A percentile compares a stretch with the other conserved stretches of the same genome.
Conservation (phyloP, 2,888 invertebrate species). For the Athetis lepigone region DNA sequence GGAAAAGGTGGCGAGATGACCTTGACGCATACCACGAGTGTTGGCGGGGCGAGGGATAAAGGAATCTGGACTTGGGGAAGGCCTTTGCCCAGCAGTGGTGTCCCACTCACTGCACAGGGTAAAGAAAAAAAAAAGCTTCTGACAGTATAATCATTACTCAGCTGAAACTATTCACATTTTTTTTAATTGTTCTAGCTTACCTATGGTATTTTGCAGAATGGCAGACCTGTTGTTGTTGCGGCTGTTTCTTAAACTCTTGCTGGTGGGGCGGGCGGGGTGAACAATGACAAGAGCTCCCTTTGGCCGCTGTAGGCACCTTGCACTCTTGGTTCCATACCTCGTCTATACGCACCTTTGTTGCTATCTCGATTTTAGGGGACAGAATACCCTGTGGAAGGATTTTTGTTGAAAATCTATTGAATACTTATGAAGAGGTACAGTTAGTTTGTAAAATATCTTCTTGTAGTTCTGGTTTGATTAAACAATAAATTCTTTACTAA, state of each 20-base stretch:
- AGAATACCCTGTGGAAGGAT: constrained; percentile 91
- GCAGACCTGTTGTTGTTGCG: constrained; percentile 79
- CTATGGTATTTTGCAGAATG: constrained; percentile 87
- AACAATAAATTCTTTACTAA: too few relatives aligned
- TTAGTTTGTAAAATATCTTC: too few relatives aligned
- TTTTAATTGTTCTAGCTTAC: constrained; percentile 64
- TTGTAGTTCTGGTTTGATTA: too few relatives aligned
- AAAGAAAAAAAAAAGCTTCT: too few relatives aligned
- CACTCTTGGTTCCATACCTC: constrained; percentile 85
- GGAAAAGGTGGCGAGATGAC: too few relatives aligned
- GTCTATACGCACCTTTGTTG: constrained; percentile 92
- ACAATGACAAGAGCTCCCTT: constrained; percentile 69
- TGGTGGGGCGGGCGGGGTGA: constrained; percentile 19
- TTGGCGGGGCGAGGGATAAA: too few relatives aligned
- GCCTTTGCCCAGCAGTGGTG: too few relatives aligned
- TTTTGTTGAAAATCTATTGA: not conserved
- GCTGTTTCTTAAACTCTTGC: constrained; percentile 63
- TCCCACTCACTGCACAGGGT: too few relatives aligned
- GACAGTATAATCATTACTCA: too few relatives aligned
- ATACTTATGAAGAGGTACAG: too few relatives aligned
- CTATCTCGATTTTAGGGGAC: constrained; percentile 93
- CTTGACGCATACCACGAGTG: not conserved
- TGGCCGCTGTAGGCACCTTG: constrained; percentile 40
- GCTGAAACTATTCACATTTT: not conserved
- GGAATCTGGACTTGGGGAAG: too few relatives aligned